Conservation (phyloP, 2,797 vertebrate genomes). For the Rhabdomys pumilio region DNA sequence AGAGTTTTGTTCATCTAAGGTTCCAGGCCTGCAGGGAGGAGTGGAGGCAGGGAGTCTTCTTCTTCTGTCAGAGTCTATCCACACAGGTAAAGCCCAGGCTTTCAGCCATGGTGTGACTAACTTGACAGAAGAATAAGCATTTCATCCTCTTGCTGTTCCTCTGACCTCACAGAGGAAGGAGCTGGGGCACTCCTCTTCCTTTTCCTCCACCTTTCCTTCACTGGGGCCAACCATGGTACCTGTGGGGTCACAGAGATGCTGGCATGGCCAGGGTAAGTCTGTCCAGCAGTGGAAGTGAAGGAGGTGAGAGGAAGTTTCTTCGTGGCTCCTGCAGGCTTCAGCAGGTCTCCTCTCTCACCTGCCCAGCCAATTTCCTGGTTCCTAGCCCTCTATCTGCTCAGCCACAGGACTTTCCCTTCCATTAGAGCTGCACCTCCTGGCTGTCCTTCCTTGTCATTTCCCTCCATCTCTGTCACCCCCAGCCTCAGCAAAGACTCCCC, state of each 20-base stretch:
- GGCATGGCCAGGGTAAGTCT: neutral
- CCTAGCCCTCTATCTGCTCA: neutral
- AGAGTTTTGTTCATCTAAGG: neutral
- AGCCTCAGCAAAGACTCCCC: neutral
- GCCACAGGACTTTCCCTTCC: neutral
- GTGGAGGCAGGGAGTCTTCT: neutral
- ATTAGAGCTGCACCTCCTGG: neutral
- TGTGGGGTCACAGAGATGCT: slow-evolving; percentile 51
- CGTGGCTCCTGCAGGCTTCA: neutral
- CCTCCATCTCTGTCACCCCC: neutral
- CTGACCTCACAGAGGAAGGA: neutral
- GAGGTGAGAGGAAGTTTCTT: neutral
- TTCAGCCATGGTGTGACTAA: neutral
- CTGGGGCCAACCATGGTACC: slow-evolving; percentile 5
- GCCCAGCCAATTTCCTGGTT: slow-evolving; percentile 52
- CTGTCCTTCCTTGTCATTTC: neutral
- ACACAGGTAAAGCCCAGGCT: neutral
- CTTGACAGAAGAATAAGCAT: slow-evolving; percentile 13
- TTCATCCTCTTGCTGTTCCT: slow-evolving; percentile 65
- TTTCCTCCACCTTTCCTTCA: neutral
- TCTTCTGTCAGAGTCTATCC: slow-evolving; percentile 35
- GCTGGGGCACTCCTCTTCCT: neutral
- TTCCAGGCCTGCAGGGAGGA: neutral
- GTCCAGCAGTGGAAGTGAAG: neutral
- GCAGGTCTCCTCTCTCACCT: neutral